A percentile compares a stretch with the other conserved stretches of the same genome.
These are phyloP conservation scores for Caenorhabditis inopinata DNA, from an alignment of 1,140 invertebrate genomes.

Conservation along the genomic window DNA sequence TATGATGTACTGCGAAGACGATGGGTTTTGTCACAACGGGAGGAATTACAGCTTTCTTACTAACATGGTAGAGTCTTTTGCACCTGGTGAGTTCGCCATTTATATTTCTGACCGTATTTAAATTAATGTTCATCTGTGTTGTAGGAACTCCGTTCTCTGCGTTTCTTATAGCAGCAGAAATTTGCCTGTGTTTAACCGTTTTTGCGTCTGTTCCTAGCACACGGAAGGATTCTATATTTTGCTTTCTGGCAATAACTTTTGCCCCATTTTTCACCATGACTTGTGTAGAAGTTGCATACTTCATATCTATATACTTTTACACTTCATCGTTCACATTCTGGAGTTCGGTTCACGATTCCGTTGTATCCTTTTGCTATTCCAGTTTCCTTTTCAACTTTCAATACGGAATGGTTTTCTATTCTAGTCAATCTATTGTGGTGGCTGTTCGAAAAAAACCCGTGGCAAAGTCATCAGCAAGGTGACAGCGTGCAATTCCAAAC, in stretches of 20 bases:
- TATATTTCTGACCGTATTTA: not conserved
- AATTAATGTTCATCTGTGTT: not conserved
- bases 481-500: not conserved
- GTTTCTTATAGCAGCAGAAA: not conserved
- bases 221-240: not conserved
- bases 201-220: not conserved
- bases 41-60: not conserved
- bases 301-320: not conserved
- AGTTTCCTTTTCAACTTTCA: constrained; percentile 7
- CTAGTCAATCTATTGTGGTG: not conserved
- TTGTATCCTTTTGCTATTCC: not conserved
- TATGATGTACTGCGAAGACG: not conserved
- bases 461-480: not conserved
- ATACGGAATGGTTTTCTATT: not conserved
- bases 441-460: not conserved
- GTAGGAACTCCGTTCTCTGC: not conserved
- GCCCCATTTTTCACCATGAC: not conserved
- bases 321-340: not conserved
- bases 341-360: not conserved
- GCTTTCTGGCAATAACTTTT: not conserved
- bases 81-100: not conserved
- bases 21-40: not conserved
- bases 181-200: not conserved
- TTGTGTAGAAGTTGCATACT: not conserved
- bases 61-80: not conserved